Percentiles rank a stretch among this genome's conserved stretches.
These are phyloP conservation scores for Bufo bufo DNA, from an alignment of 2,113 vertebrate species.

Conservation along the genomic window DNA sequence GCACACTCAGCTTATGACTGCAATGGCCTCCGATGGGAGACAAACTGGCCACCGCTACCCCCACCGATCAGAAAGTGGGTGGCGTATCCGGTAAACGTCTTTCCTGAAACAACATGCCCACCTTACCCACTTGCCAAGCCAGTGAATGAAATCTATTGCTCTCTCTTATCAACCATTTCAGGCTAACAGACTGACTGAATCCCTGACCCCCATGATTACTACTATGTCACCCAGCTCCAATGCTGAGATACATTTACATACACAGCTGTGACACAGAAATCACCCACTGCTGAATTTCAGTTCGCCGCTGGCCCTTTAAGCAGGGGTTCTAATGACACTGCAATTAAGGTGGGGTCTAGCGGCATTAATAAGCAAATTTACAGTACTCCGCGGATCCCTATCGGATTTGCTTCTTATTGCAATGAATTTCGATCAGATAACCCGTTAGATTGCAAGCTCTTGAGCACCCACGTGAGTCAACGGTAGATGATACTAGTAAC, in stretches of 20 bases:
- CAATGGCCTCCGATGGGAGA: too few species aligned
- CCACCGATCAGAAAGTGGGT: not conserved
- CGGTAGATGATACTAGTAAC: not conserved
- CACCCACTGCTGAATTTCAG: not conserved
- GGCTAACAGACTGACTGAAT: too few species aligned
- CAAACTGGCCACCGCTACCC: not conserved
- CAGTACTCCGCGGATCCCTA: not conserved
- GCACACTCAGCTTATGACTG: not conserved
- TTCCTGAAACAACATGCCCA: not conserved
- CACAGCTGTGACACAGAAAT: not conserved
- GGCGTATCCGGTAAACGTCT: not conserved
- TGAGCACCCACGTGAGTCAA: not conserved
- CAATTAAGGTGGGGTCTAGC: conserved; percentile 39
- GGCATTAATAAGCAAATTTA: not conserved
- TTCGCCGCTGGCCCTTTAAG: not conserved
- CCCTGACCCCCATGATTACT: too few species aligned
- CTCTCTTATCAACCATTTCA: not conserved
- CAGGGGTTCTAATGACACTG: conserved; percentile 5
- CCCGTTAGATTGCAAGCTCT: not conserved
- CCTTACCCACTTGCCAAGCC: not conserved
- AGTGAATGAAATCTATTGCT: not conserved
- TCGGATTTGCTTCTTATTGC: not conserved
- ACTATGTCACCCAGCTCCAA: too few species aligned
- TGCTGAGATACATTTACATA: not conserved
- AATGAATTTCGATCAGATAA: not conserved